phyloP scores from a whole-genome alignment of 2,113 vertebrate genomes.

The Climacteris rufus region DNA sequence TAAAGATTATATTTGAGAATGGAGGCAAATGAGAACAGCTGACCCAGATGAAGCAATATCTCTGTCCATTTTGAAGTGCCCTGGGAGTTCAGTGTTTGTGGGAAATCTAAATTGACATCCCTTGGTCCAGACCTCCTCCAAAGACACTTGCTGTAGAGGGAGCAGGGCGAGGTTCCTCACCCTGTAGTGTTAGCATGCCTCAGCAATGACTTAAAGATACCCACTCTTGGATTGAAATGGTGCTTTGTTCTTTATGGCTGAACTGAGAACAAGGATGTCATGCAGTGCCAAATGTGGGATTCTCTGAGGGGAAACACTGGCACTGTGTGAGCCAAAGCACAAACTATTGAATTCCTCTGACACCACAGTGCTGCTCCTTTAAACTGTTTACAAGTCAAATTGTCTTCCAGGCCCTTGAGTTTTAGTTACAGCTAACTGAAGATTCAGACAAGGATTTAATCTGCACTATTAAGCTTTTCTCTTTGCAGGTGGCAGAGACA shows the following conservation, averaged over 20 bases:
- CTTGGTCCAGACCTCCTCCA: background rate
- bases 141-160: background rate
- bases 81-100: background rate
- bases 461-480: conserved; percentile 12
- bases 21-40: background rate
- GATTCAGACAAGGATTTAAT: conserved; percentile 41
- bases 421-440: conserved; percentile 31
- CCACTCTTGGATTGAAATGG: background rate
- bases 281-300: background rate
- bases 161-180: background rate
- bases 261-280: background rate
- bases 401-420: background rate
- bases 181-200: background rate
- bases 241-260: background rate
- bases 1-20: background rate
- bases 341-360: background rate
- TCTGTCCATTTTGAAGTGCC: background rate
- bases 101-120: background rate
- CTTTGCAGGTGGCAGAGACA: conserved; percentile 25
- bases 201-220: background rate
- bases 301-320: background rate
- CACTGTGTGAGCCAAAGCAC: background rate
- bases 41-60: background rate
- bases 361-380: background rate
- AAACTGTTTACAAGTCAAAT: conserved; percentile 15